These are phyloP conservation scores for Megaustenia siamemsis DNA, from an alignment of 2,888 invertebrate genomes.

Conservation along the genomic window DNA sequence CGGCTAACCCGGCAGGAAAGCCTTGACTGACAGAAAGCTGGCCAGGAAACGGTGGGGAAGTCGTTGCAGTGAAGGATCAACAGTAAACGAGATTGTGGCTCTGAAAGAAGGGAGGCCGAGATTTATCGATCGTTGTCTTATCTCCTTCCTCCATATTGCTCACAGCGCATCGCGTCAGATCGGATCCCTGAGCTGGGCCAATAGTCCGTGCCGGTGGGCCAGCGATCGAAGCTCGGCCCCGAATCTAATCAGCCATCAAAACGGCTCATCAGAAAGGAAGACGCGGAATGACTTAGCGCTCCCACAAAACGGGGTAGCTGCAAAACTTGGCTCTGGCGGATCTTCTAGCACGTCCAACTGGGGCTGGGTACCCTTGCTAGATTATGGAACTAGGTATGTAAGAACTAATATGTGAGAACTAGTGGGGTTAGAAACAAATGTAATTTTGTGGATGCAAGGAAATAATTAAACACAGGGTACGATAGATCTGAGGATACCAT, in stretches of 20 bases:
- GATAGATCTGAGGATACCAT: too few species aligned
- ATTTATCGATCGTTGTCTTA: constrained; percentile 45
- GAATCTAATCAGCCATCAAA: constrained; percentile 53
- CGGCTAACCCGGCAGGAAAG: background rate
- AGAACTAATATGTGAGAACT: too few species aligned
- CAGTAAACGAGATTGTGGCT: background rate
- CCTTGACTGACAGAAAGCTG: too few species aligned
- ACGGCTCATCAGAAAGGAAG: constrained; percentile 49
- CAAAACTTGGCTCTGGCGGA: too few species aligned
- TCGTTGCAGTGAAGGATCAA: background rate
- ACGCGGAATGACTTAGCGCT: constrained; percentile 36
- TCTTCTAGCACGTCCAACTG: background rate
- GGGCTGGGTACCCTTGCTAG: background rate
- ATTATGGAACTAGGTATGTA: too few species aligned
- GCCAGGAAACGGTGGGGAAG: background rate
- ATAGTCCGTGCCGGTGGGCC: constrained; percentile 42
- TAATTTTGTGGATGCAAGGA: too few species aligned
- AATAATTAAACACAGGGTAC: too few species aligned
- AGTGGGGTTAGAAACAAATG: too few species aligned
- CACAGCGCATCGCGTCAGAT: constrained; percentile 50
- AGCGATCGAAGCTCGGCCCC: constrained; percentile 8
- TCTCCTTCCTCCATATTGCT: constrained; percentile 50
- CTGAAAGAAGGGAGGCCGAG: background rate
- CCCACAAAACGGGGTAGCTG: background rate
- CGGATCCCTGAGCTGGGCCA: constrained; percentile 35